Evolutionary conservation across 2,113 vertebrate genomes (phyloP), one percentile per base, ranked within the genome.

Genomic region (Alexandromys fortis): DNA sequence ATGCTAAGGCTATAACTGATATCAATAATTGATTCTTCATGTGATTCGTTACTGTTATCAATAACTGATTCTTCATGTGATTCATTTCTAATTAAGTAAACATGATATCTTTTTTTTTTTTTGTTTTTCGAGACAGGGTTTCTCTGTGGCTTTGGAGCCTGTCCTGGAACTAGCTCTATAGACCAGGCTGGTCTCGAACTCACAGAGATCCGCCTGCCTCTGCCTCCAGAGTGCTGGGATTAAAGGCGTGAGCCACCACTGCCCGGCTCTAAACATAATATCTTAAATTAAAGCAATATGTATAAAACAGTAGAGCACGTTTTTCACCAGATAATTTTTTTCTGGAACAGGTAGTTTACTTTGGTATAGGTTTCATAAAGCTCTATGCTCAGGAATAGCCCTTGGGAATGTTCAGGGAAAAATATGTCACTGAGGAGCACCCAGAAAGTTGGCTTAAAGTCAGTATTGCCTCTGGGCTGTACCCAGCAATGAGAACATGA

Each of bases 401-500:
- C 78, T 90, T 61, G 68, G 49, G 42, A 28, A 4, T 79, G 21
- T 94, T 96, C 65, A 88, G 75, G 70, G 19, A 89, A 78, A 91
- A 67, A 73, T 33, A 28, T 85, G 24, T 90, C 83, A 90, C 78
- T 5, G 21, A 91, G 91, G 67, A 89, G 68, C 38, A 89, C 72
- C 89, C 78, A 96, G 70, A 93, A 90, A 88, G 78, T 65, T 92
- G 95, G 68, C 87, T 95, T 82, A 9, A 73, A 26, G 61, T 94
- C 67, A 86, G 1, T 89, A 12, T 81, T 52, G 13, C 75, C 58
- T 93, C 93, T 92, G 75, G 68, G 83, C 52, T 52, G 70, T 67
- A 68, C 79, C 82, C 38, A 52, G 75, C 55, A 47, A 77, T 33
- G 68, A 93, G 79, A 72, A 77, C 30, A 4, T 16, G 88, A 76